Conservation (phyloP, 1,140 invertebrate genomes). For the Lasaia peninsularis region DNA sequence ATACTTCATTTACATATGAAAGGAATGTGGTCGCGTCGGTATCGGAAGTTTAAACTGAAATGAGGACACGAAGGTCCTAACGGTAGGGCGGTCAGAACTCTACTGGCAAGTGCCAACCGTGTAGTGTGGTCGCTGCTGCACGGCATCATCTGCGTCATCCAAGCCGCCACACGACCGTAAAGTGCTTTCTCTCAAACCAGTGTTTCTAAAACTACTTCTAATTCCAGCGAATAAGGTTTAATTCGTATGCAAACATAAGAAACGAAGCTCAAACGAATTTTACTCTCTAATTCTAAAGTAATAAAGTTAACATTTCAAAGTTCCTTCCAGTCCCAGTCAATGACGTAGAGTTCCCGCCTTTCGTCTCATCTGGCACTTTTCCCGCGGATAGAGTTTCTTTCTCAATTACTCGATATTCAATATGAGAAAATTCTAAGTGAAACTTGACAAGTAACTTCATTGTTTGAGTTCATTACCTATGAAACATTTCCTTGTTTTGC, state of each 20-base stretch:
- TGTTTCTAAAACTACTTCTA: conserved; percentile 41
- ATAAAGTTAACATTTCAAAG: conserved; percentile 41
- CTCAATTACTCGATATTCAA: conserved; percentile 53
- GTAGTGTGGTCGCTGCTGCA: conserved; percentile 33
- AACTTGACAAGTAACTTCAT: conserved; percentile 43
- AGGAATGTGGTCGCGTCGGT: conserved; percentile 29
- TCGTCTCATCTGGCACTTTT: conserved; percentile 63
- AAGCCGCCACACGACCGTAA: conserved; percentile 57
- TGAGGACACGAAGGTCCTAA: conserved; percentile 36
- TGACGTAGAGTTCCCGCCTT: conserved; percentile 57
- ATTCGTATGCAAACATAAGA: conserved; percentile 25
- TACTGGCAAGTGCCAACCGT: conserved; percentile 45
- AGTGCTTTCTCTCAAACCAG: conserved; percentile 65
- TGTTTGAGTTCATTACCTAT: conserved; percentile 25
- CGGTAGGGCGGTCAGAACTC: conserved; percentile 41
- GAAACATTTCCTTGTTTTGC: conserved; percentile 16
- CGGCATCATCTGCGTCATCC: conserved; percentile 67
- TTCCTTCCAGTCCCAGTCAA: conserved; percentile 24
- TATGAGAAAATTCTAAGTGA: conserved; percentile 54
- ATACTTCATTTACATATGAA: conserved; percentile 21
- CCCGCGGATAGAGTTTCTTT: conserved; percentile 63
- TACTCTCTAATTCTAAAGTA: conserved; percentile 34
- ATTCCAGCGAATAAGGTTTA: conserved; percentile 45
- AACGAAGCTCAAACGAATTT: conserved; percentile 30
- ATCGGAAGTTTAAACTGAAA: conserved; percentile 27